Conservation (phyloP, 2,797 vertebrate genomes). For the Columba guinea region DNA sequence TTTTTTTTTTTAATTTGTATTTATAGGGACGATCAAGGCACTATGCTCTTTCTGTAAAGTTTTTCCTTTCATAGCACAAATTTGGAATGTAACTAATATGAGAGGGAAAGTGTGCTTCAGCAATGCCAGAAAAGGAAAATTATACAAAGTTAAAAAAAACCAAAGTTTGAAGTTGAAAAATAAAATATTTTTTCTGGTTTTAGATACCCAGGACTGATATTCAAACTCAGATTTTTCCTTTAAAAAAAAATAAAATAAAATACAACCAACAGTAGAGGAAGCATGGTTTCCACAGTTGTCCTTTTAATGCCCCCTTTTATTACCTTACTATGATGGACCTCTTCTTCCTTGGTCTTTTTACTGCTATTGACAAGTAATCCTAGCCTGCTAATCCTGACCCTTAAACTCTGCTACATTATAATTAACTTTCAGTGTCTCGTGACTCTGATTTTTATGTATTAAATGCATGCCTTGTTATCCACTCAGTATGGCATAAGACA, state of each 20-base stretch:
- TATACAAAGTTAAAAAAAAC: background rate
- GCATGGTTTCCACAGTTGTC: background rate
- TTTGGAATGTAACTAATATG: slow-evolving; percentile 12
- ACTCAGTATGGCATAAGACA: background rate
- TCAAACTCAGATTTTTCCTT: background rate
- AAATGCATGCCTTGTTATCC: slow-evolving; percentile 48
- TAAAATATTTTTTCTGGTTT: background rate
- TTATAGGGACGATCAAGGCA: background rate
- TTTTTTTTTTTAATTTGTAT: background rate
- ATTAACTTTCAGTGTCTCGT: slow-evolving; percentile 51
- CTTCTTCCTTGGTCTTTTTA: slow-evolving; percentile 21
- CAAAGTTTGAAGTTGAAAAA: background rate
- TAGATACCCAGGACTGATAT: background rate
- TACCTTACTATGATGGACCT: background rate
- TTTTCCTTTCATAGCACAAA: slow-evolving; percentile 17
- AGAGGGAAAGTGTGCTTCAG: background rate
- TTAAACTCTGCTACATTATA: slow-evolving; percentile 48
- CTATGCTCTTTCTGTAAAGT: slow-evolving; percentile 35
- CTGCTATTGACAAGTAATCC: slow-evolving; percentile 19
- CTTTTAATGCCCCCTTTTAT: slow-evolving; percentile 8
- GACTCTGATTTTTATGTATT: slow-evolving; percentile 55
- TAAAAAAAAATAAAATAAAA: background rate
- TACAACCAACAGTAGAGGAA: background rate
- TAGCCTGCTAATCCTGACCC: slow-evolving; percentile 40
- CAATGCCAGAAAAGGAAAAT: background rate